These are phyloP conservation scores for Muscidifurax raptorellus DNA, from an alignment of 1,140 invertebrate species.

Conservation along the genomic window DNA sequence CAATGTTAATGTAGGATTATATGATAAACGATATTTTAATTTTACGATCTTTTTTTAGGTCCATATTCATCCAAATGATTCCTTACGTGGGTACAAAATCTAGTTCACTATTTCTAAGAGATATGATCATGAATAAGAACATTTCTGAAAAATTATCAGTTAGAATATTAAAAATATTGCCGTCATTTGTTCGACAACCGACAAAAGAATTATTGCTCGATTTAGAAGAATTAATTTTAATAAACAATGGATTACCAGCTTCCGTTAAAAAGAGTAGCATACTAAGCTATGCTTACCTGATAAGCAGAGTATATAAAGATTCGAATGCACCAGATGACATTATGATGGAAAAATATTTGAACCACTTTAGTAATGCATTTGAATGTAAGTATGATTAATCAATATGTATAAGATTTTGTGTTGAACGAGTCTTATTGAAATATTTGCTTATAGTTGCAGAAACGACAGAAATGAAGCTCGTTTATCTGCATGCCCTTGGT, in stretches of 20 bases:
- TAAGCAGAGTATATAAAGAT: background rate
- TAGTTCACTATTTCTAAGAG: background rate
- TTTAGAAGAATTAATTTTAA: background rate
- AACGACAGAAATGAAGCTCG: constrained; percentile 1
- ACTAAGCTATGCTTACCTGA: background rate
- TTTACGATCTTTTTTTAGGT: background rate
- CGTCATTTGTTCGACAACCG: background rate
- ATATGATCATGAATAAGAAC: background rate
- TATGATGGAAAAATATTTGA: constrained; percentile 12
- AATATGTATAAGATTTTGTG: background rate
- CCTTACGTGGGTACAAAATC: background rate
- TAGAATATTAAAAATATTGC: background rate
- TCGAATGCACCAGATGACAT: background rate
- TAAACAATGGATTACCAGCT: background rate
- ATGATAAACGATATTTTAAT: background rate
- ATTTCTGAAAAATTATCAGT: background rate
- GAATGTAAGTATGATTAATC: background rate
- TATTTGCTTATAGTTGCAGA: constrained; percentile 1
- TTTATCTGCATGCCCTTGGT: background rate
- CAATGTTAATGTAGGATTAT: background rate
- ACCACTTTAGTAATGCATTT: background rate
- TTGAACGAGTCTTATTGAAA: background rate
- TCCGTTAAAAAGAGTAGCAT: background rate
- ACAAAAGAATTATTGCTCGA: background rate
- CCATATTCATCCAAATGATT: constrained; percentile 2